A percentile compares a stretch with the other conserved stretches of the same genome.
Conservation (phyloP, 1,140 invertebrate genomes). For the Pseudoatta argentina region DNA sequence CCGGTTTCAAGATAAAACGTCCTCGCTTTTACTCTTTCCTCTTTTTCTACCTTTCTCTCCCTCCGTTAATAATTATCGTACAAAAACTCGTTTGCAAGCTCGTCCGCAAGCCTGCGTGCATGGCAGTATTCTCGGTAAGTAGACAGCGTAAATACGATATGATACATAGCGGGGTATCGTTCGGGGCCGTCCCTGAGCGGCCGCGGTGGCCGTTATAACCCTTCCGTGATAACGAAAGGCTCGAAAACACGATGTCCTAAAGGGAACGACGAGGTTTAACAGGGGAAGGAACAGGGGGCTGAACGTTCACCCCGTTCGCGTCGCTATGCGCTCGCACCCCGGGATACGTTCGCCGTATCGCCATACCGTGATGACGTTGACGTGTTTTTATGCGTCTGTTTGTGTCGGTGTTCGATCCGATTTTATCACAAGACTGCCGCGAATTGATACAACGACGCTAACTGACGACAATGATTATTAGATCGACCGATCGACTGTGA, state of each 20-base stretch:
- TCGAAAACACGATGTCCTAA: slow-evolving; percentile 20
- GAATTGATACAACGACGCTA: background rate
- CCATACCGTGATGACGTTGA: slow-evolving; percentile 1
- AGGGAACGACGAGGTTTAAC: background rate
- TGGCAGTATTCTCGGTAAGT: slow-evolving; percentile 79
- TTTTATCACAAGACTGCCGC: background rate
- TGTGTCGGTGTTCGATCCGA: background rate
- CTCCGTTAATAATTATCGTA: slow-evolving; percentile 70
- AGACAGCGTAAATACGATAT: slow-evolving; percentile 75
- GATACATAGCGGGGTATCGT: slow-evolving; percentile 67
- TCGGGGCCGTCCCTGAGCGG: slow-evolving; percentile 34
- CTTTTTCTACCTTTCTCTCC: background rate
- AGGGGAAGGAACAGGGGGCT: too few species aligned
- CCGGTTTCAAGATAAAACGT: background rate
- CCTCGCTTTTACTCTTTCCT: background rate
- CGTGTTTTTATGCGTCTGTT: background rate
- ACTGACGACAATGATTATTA: background rate
- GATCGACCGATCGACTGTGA: background rate
- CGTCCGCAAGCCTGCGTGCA: slow-evolving; percentile 55
- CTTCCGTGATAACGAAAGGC: background rate
- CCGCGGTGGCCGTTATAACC: background rate
- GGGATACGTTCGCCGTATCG: background rate
- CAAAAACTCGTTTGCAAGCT: slow-evolving; percentile 70
- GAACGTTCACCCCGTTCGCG: background rate
- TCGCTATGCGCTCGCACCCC: background rate